Evolutionary conservation across 2,888 invertebrate genomes (phyloP), one percentile per base, ranked within the genome.

Genomic region (Caenorhabditis uteleia): DNA sequence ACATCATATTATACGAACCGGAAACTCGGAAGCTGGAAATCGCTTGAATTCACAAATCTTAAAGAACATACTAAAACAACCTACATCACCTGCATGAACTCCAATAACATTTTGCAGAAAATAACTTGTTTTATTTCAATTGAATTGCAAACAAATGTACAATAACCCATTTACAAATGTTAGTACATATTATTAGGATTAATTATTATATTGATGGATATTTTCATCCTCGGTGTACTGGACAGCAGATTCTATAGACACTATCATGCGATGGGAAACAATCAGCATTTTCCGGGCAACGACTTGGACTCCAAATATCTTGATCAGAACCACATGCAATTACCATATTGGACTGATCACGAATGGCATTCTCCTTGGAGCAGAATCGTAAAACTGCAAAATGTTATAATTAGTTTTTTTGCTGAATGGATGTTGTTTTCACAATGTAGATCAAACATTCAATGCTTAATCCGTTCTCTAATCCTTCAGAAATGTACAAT

Each of bases 341-440:
- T 10, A 81, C 74, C 74, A 82, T 68, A 46, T 81, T 76, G 33
- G 77, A 65, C 36, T 62, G 58, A 51, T 82, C 82, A 10, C 80
- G 72, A 25, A 82, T 70, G 6, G 82, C 82, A 10, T 70, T 70
- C 14, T 82, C 81, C 56, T 83, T 82, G 36, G 82, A 77, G 69
- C 82, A 82, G 67, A 83, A 82, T 3, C 82, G 78, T 5, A 82
- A 66, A 25, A 77, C 82, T 82, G 67, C 50, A 81, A 74, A 10
- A 26, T 16, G 6, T n/a, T 27, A 29, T n/a, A 29, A 2, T 16
- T 43, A 7, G n/a, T 43, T 33, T 18, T 33, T 12, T 31, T 31
- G 31, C 21, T 16, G 20, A 36, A 18, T 12, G 29, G 29, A 29
- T 29, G 6, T 29, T 29, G 29, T 8, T 29, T 29, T 29, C 29